Conservation (phyloP, 2,888 invertebrate genomes). For the Spialia ferax region DNA sequence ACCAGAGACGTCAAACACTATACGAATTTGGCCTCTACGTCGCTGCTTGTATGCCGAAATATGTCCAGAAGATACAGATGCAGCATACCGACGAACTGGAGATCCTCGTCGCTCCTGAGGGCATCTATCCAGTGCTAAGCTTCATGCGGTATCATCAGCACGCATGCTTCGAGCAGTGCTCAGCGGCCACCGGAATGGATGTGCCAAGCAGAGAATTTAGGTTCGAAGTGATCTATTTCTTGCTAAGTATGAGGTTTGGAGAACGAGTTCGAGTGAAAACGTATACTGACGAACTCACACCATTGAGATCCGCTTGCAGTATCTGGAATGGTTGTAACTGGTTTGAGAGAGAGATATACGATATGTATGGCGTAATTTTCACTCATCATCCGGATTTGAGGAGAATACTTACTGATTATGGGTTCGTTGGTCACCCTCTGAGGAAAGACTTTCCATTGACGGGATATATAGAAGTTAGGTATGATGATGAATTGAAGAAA, state of each 20-base stretch:
- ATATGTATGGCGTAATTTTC: constrained; percentile 76
- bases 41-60: constrained; percentile 76
- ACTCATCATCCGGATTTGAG: constrained; percentile 77
- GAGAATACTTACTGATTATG: constrained; percentile 77
- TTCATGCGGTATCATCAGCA: constrained; percentile 73
- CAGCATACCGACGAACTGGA: constrained; percentile 74
- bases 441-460: constrained; percentile 77
- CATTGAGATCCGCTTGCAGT: constrained; percentile 64
- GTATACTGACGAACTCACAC: constrained; percentile 77
- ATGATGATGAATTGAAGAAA: constrained; percentile 78
- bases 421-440: constrained; percentile 76
- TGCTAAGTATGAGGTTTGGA: constrained; percentile 66
- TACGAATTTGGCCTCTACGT: constrained; percentile 78
- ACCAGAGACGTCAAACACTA: constrained; percentile 62
- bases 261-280: constrained; percentile 67
- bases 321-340: constrained; percentile 63
- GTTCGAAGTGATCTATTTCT: constrained; percentile 71
- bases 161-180: constrained; percentile 70
- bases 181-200: constrained; percentile 69
- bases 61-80: constrained; percentile 74
- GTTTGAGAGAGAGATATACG: constrained; percentile 76
- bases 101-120: constrained; percentile 71
- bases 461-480: constrained; percentile 76
- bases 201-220: constrained; percentile 71
- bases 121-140: constrained; percentile 64